Evolutionary conservation across 2,888 invertebrate genomes (phyloP).

Genomic region (Prosopocoilus inquinatus): DNA sequence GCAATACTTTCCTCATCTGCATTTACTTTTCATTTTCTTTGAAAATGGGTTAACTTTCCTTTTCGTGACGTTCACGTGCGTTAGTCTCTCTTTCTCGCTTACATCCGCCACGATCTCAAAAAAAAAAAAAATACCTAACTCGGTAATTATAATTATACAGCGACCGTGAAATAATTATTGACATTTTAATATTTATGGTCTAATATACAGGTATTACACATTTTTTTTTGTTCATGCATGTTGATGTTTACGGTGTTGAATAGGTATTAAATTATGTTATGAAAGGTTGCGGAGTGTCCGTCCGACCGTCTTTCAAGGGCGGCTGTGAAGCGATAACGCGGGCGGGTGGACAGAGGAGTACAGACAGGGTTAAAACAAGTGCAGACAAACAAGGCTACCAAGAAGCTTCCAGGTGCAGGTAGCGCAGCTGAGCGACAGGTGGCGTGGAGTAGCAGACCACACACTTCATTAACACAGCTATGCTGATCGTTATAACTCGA

Average conservation of each 20-base stretch:
- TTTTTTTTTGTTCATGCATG: not conserved
- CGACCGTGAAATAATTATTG: conserved; percentile 1
- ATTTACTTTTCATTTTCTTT: too few species aligned
- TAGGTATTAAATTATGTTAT: not conserved
- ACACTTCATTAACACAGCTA: conserved; percentile 36
- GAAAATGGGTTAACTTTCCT: too few species aligned
- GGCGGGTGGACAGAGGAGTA: conserved; percentile 9
- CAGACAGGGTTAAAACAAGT: conserved; percentile 17
- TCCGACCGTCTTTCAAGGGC: not conserved
- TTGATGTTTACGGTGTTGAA: not conserved
- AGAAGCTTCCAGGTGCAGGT: conserved; percentile 28
- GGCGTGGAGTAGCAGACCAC: conserved; percentile 34
- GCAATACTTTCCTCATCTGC: too few species aligned
- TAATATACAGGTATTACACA: not conserved
- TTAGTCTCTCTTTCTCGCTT: too few species aligned
- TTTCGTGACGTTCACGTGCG: too few species aligned
- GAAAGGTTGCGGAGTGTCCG: not conserved
- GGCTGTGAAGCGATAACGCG: not conserved
- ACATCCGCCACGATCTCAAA: too few species aligned
- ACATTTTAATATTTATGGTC: conserved; percentile 1
- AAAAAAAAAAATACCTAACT: too few species aligned
- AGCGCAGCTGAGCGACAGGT: conserved; percentile 40
- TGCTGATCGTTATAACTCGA: conserved; percentile 35
- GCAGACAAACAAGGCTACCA: conserved; percentile 20
- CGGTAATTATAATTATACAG: not conserved